Base-by-base conservation (phyloP, 2,797 vertebrate species). In the Spinibarbus caldwelli region DNA sequence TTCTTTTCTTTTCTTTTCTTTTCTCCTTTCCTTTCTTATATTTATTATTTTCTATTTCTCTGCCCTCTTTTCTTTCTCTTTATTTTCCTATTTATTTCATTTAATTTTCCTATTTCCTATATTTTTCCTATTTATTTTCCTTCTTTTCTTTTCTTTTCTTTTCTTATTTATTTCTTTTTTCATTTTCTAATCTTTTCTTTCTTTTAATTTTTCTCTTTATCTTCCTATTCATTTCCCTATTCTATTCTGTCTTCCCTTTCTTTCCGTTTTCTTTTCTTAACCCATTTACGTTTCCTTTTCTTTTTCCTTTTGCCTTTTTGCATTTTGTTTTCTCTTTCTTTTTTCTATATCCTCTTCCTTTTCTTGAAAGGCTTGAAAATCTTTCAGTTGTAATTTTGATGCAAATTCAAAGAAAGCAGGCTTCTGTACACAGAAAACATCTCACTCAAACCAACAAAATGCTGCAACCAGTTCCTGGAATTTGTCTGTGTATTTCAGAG, bases 391-490 rank as follows among this genome's bases (percentile, higher is more conserved):
- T 70, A 66, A 78, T 64, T 43, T 64, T 38, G 68, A 43, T 47
- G 38, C 57, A 83, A 38, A 83, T n/a, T 62, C 36, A 83, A 64
- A 67, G 11, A 66, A 83, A 52, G 14, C 17, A n/a, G 36, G 0
- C 31, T 15, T n/a, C 38, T 45, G 17, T 26, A 66, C 41, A 49
- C 38, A 34, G 43, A 49, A 23, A 15, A 12, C 47, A 70, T 81
- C 73, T 14, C 82, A 21, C 38, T 83, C 21, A 83, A 66, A 83
- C 41, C 31, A 19, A 2, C 21, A 83, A 47, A 64, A 26, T 15
- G 29, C 47, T 54, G 8, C 68, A 52, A 23, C 29, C 59, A 83
- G 15, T 67, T 26, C 41, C 29, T 70, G 54, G 80, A 47, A 36
- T 57, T 47, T n/a, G 47, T 82, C 52, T 12, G 11, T 62, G 38